Evolutionary conservation across 1,140 invertebrate genomes (phyloP), one percentile per base, ranked within the genome.

Genomic region (Panagrolaimus sp.): DNA sequence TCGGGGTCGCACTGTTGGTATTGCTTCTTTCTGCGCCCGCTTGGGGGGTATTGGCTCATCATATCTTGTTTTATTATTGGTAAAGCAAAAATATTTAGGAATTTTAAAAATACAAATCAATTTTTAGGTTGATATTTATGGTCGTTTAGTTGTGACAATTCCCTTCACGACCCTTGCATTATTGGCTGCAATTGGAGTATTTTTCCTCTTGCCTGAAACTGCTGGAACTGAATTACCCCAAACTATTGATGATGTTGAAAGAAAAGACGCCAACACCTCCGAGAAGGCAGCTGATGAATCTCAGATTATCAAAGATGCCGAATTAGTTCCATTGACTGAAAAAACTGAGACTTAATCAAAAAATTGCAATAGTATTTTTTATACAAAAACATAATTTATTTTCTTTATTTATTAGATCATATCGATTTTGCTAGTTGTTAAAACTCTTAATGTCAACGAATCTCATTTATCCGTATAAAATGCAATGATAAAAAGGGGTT

Each of bases 1-100:
- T 14, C 63, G 85, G 28, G 86, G 84, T 71, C 78, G 83, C 55
- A 83, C 83, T 1, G 79, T 87, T 65, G 85, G 83, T 17, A 71
- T 83, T n/a, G 85, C 85, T 70, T 84, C 84, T 7, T 85, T 85
- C 78, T 76, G 83, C 28, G 84, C 85, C 9, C 77, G 86, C 46
- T 72, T 86, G 24, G 86, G 86, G 43, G 83, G 83, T 10, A 84
- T 86, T 55, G 64, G 84, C 17, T 85, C 86, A 2, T 84, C 85
- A 1, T 64, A 24, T 48, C 79, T 85, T 10, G 72, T 76, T 44
- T 74, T 76, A 69, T 77, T 69, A 68, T 66, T 77, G 63, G 75
- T 77, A 65, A 58, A 44, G n/a, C n/a, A n/a, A n/a, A n/a, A n/a
- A n/a, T n/a, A 10, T 14, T 5, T 64, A 28, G 2, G 4, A 21